Conservation (phyloP, 2,888 invertebrate species). For the Horisme vitalbata region DNA sequence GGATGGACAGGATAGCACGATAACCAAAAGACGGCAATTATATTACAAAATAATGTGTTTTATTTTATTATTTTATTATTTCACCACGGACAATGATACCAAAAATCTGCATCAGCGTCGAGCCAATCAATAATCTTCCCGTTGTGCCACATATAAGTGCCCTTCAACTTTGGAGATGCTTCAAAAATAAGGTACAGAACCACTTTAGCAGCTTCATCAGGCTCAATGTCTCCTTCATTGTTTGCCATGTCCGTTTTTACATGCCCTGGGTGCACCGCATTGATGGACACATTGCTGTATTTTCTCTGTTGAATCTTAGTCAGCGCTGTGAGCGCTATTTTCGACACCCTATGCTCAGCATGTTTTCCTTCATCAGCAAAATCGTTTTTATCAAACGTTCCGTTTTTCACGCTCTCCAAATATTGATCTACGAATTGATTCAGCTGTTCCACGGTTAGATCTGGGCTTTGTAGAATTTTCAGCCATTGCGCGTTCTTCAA, state of each 20-base stretch:
- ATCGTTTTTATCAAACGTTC: slow-evolving; percentile 64
- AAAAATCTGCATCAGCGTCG: slow-evolving; percentile 62
- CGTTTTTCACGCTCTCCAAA: slow-evolving; percentile 65
- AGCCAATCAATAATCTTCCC: slow-evolving; percentile 84
- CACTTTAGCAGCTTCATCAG: slow-evolving; percentile 81
- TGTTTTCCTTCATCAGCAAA: slow-evolving; percentile 74
- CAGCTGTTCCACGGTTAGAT: slow-evolving; percentile 60
- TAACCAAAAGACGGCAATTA: too few relatives aligned
- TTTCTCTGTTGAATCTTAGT: slow-evolving; percentile 66
- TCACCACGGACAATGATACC: slow-evolving; percentile 56
- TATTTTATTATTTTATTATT: neutral
- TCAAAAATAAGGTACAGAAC: slow-evolving; percentile 85
- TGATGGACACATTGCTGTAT: slow-evolving; percentile 66
- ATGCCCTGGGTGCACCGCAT: slow-evolving; percentile 68
- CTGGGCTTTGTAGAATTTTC: slow-evolving; percentile 47
- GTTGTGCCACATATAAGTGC: slow-evolving; percentile 86
- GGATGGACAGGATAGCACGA: too few relatives aligned
- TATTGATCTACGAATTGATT: slow-evolving; percentile 67
- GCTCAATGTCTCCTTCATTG: slow-evolving; percentile 82
- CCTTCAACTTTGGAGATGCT: slow-evolving; percentile 83
- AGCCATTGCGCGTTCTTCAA: slow-evolving; percentile 65
- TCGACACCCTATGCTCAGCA: slow-evolving; percentile 71
- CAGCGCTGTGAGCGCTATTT: slow-evolving; percentile 66
- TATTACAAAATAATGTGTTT: too few relatives aligned
- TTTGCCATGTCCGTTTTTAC: slow-evolving; percentile 67